phyloP scores from a whole-genome alignment of 2,888 invertebrate species.

The Aporophyla lueneburgensis region DNA sequence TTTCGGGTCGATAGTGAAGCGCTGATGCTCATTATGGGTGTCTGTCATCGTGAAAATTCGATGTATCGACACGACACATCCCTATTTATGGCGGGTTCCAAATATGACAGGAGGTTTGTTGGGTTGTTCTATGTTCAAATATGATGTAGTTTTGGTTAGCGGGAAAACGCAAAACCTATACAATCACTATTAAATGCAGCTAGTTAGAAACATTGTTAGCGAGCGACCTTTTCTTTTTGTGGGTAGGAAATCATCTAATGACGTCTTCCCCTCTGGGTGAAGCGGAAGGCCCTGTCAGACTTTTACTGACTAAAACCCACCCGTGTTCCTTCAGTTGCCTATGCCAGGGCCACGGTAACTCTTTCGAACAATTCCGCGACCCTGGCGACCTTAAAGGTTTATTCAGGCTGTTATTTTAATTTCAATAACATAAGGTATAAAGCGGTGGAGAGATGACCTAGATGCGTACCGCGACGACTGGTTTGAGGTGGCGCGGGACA shows the following conservation, averaged over 20 bases:
- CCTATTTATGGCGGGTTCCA: constrained; percentile 27
- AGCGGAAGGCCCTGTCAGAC: too few relatives aligned
- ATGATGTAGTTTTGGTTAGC: neutral
- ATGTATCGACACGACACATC: constrained; percentile 12
- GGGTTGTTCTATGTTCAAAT: constrained; percentile 5
- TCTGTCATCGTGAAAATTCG: constrained; percentile 38
- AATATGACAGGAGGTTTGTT: constrained; percentile 24
- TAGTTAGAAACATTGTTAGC: neutral
- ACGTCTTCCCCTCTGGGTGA: too few relatives aligned
- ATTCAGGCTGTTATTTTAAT: neutral
- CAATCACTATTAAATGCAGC: neutral
- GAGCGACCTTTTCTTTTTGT: too few relatives aligned
- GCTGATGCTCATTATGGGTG: constrained; percentile 19
- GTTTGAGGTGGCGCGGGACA: too few relatives aligned
- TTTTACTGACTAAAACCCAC: too few relatives aligned
- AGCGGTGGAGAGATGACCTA: too few relatives aligned
- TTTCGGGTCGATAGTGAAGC: constrained; percentile 30
- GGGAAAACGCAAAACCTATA: neutral
- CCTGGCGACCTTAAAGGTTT: neutral
- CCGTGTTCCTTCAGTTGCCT: too few relatives aligned
- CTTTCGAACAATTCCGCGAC: too few relatives aligned
- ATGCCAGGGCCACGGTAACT: too few relatives aligned
- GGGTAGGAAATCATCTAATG: too few relatives aligned
- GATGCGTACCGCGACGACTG: too few relatives aligned
- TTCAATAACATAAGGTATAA: neutral